These are phyloP conservation scores for Brachyhypopomus occidentalis DNA, from an alignment of 2,113 vertebrate genomes.

Conservation along the genomic window DNA sequence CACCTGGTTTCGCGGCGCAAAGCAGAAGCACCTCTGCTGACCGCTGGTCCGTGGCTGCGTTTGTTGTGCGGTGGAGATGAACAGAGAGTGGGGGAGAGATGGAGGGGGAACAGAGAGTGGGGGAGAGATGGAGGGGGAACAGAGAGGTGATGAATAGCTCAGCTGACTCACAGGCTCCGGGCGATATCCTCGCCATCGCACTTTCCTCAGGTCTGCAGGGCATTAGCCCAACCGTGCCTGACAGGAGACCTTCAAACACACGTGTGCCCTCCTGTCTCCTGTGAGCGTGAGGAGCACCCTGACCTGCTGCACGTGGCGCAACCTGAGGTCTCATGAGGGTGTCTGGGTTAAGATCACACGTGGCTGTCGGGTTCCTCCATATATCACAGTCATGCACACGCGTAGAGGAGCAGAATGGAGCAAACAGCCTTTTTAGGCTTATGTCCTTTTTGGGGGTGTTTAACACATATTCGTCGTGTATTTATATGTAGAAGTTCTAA, in stretches of 20 bases:
- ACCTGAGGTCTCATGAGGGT: not conserved
- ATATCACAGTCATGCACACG: not conserved
- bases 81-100: too few species aligned
- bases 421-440: not conserved
- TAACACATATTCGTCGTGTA: too few species aligned
- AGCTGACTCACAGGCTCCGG: slow-evolving; percentile 49
- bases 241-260: too few species aligned
- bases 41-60: not conserved
- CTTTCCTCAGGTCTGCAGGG: slow-evolving; percentile 32
- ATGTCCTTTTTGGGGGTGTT: too few species aligned
- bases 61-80: not conserved
- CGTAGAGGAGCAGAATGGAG: not conserved
- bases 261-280: too few species aligned
- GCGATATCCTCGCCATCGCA: slow-evolving; percentile 36
- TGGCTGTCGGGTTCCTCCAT: slow-evolving; percentile 19
- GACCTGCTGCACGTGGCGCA: slow-evolving; percentile 15
- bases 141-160: slow-evolving; percentile 40
- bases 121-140: not conserved
- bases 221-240: slow-evolving; percentile 46
- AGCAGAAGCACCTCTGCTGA: not conserved
- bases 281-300: not conserved
- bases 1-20: slow-evolving; percentile 9
- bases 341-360: not conserved
- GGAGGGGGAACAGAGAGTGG: not conserved
- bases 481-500: too few species aligned